Conservation (phyloP, 1,140 invertebrate species). For the Meteorus sp. region DNA sequence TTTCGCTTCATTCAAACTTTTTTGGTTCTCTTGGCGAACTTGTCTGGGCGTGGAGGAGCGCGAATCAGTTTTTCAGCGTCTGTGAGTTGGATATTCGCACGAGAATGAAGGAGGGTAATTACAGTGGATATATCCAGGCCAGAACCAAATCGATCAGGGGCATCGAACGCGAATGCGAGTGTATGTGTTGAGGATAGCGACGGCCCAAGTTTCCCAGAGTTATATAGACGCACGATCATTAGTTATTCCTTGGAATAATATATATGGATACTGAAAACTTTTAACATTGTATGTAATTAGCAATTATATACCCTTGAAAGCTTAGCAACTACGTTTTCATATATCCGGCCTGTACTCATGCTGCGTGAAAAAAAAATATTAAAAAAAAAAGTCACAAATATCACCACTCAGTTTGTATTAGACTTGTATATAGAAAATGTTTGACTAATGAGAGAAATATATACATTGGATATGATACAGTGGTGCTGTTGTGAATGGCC, state of each 20-base stretch:
- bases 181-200: no score
- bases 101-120: conserved; percentile 1
- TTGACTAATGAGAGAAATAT: background rate
- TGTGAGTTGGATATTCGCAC: background rate
- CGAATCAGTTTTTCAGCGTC: background rate
- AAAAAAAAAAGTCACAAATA: no score
- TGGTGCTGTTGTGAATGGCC: background rate
- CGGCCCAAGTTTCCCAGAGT: background rate
- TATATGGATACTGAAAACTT: background rate
- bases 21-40: no score
- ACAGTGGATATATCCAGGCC: background rate
- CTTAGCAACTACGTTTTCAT: no score
- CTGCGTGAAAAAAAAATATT: no score
- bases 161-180: background rate
- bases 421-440: background rate
- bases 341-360: no score
- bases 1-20: no score
- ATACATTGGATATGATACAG: background rate
- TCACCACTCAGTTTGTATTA: no score
- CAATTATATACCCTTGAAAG: no score
- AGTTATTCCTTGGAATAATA: background rate
- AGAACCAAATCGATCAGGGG: conserved; percentile 11
- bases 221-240: background rate
- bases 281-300: no score
- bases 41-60: background rate